phyloP scores from a whole-genome alignment of 1,140 invertebrate species.

The Drosophila willistoni region DNA sequence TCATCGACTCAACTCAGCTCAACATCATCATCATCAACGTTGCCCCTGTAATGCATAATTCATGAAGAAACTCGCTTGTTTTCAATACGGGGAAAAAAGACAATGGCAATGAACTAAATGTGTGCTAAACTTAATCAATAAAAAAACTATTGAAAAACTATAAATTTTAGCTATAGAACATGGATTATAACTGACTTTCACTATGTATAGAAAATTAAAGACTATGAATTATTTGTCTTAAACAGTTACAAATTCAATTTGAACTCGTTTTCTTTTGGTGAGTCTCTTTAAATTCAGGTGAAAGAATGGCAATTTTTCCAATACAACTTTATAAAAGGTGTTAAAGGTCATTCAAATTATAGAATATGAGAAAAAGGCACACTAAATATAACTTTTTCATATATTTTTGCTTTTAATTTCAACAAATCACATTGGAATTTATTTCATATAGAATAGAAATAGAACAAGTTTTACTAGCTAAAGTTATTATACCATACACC shows the following conservation, averaged over 20 bases:
- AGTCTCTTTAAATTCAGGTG: neutral
- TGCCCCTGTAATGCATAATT: slow-evolving; percentile 40
- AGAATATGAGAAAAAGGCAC: no score
- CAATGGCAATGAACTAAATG: slow-evolving; percentile 7
- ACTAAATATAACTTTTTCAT: no score
- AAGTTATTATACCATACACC: no score
- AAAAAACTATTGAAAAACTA: slow-evolving; percentile 6
- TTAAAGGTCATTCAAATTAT: no score
- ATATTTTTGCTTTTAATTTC: no score
- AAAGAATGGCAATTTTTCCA: no score
- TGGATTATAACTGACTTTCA: slow-evolving; percentile 35
- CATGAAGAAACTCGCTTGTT: slow-evolving; percentile 27
- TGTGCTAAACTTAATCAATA: slow-evolving; percentile 21
- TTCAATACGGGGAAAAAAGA: neutral
- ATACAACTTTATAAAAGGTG: no score
- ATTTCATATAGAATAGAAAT: no score
- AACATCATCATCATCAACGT: neutral
- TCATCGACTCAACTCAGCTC: neutral
- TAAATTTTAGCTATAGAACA: slow-evolving; percentile 28
- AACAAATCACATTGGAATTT: no score
- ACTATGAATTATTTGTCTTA: neutral
- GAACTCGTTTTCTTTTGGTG: neutral
- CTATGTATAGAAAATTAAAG: slow-evolving; percentile 24
- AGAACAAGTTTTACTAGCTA: no score
- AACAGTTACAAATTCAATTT: neutral